These are phyloP conservation scores for Falco concolor DNA, from an alignment of 2,797 vertebrate genomes.

Conservation along the genomic window DNA sequence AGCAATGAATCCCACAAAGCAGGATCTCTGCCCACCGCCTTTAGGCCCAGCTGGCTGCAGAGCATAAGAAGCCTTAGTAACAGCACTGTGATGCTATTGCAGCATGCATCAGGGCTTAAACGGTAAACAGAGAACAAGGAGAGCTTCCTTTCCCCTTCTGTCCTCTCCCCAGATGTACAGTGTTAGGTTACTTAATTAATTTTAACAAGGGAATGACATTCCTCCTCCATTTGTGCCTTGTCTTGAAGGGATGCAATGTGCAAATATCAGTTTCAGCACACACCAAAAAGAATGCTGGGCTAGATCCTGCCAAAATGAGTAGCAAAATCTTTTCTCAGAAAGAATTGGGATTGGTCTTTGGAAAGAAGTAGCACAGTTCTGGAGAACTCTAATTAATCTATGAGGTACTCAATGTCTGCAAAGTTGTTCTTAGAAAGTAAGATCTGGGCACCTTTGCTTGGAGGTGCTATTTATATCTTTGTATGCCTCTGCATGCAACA, in stretches of 20 bases:
- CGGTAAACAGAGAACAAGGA: slow-evolving; percentile 48
- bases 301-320: slow-evolving; percentile 20
- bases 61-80: background rate
- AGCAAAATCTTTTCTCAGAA: background rate
- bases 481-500: slow-evolving; percentile 15
- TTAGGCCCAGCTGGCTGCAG: background rate
- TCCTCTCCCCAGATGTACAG: slow-evolving; percentile 57
- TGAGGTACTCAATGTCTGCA: background rate
- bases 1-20: background rate
- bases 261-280: slow-evolving; percentile 54
- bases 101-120: background rate
- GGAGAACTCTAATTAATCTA: slow-evolving; percentile 24
- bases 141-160: slow-evolving; percentile 51
- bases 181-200: slow-evolving; percentile 69
- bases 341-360: background rate
- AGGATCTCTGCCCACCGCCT: background rate
- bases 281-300: slow-evolving; percentile 2
- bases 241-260: slow-evolving; percentile 54
- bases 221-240: slow-evolving; percentile 38
- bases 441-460: slow-evolving; percentile 34
- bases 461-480: slow-evolving; percentile 49
- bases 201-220: slow-evolving; percentile 67
- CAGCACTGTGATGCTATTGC: slow-evolving; percentile 16
- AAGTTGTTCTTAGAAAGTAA: slow-evolving; percentile 24
- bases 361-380: background rate